Evolutionary conservation across 2,888 invertebrate species (phyloP).

Genomic region (Siphlonurus alternatus): DNA sequence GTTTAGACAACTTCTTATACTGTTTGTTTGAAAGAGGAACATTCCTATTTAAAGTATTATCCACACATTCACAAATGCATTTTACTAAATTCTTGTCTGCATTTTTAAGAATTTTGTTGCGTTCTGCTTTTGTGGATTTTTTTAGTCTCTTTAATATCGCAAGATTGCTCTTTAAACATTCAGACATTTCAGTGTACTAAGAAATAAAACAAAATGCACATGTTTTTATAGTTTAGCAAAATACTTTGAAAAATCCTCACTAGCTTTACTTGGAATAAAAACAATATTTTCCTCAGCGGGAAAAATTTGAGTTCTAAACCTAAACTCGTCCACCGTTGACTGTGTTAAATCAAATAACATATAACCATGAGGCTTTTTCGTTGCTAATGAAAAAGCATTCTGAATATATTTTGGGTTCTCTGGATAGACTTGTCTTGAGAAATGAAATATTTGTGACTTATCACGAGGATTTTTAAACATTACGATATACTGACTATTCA

Average conservation of each 20-base stretch:
- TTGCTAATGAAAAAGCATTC: neutral
- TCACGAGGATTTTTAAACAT: conserved; percentile 1
- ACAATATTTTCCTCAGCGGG: neutral
- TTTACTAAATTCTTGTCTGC: neutral
- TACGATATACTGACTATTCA: conserved; percentile 1
- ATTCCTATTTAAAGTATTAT: neutral
- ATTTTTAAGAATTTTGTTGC: neutral
- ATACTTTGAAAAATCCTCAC: neutral
- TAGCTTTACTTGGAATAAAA: neutral
- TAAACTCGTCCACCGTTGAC: conserved; percentile 10
- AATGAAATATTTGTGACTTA: neutral
- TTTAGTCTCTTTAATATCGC: too few relatives aligned
- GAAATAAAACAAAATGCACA: too few relatives aligned
- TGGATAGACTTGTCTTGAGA: conserved; percentile 3
- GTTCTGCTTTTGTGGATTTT: neutral
- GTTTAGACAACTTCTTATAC: neutral
- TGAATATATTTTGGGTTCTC: neutral
- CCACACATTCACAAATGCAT: neutral
- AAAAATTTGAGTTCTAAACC: conserved; percentile 10
- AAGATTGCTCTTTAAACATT: neutral
- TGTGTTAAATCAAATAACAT: conserved; percentile 14
- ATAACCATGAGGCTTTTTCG: conserved; percentile 10
- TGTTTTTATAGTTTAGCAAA: neutral
- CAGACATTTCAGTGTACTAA: too few relatives aligned
- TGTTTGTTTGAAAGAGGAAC: neutral